Conservation (phyloP, 2,888 invertebrate species). For the Steinernema hermaphroditum region DNA sequence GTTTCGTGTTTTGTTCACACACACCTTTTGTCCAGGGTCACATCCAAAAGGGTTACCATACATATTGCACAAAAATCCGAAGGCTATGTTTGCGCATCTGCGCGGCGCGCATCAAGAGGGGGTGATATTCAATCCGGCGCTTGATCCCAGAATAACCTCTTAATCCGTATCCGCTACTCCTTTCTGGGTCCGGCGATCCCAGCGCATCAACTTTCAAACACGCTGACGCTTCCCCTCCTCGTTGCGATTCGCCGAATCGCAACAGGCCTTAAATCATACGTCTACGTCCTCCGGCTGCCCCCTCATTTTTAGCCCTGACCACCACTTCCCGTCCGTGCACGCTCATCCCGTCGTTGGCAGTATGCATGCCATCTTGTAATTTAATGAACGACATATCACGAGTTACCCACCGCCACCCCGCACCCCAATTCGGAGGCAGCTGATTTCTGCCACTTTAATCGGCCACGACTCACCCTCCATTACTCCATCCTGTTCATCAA, state of each 20-base stretch:
- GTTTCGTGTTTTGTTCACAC: neutral
- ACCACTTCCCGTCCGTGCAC: neutral
- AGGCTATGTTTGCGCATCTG: neutral
- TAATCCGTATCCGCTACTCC: slow-evolving; percentile 10
- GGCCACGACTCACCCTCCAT: neutral
- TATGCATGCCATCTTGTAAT: slow-evolving; percentile 19
- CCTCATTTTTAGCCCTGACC: neutral
- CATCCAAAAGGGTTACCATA: no score
- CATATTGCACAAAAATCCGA: no score
- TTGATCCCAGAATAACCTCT: slow-evolving; percentile 31
- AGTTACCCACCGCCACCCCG: neutral
- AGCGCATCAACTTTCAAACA: slow-evolving; percentile 22
- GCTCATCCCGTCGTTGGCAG: slow-evolving; percentile 5
- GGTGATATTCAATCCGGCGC: slow-evolving; percentile 11
- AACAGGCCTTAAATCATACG: neutral
- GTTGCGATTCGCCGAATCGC: neutral
- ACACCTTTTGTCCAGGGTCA: no score
- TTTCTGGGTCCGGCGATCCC: slow-evolving; percentile 5
- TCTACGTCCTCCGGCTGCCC: neutral
- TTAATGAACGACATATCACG: neutral
- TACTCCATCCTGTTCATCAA: neutral
- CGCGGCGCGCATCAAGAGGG: neutral
- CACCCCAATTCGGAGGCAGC: slow-evolving; percentile 14
- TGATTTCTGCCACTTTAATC: slow-evolving; percentile 18
- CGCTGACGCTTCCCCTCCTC: slow-evolving; percentile 7